These are phyloP conservation scores for Pachyramphus minor DNA, from an alignment of 2,113 vertebrate genomes.

Conservation along the genomic window DNA sequence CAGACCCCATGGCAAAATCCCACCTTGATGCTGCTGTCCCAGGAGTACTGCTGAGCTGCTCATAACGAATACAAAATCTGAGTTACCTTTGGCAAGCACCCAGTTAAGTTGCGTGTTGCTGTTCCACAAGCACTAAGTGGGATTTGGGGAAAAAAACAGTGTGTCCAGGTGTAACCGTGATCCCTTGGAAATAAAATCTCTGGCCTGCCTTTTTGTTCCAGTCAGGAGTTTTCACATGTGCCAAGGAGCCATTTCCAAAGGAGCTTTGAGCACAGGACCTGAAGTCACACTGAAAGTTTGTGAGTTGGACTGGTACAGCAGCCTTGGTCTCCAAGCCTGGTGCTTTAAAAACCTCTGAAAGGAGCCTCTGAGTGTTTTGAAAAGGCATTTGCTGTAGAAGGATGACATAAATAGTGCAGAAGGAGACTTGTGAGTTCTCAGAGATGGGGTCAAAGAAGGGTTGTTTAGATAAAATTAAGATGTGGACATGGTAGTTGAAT, in stretches of 20 bases:
- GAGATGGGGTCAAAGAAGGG: neutral
- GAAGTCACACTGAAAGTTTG: neutral
- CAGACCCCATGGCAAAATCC: neutral
- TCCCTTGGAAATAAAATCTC: neutral
- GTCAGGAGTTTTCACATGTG: neutral
- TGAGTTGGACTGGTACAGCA: neutral
- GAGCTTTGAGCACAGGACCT: neutral
- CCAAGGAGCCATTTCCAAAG: neutral
- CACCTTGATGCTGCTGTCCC: neutral
- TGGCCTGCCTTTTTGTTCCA: neutral
- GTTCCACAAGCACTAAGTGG: neutral
- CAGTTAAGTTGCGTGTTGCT: neutral
- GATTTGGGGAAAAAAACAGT: neutral
- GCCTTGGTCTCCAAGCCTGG: neutral
- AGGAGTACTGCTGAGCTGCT: neutral
- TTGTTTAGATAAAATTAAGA: neutral
- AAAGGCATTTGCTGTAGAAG: neutral
- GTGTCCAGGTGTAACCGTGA: slow-evolving; percentile 17
- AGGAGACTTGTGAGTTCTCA: neutral
- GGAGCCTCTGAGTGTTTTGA: neutral
- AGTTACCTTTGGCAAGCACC: neutral
- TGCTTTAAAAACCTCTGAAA: neutral
- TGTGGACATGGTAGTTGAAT: neutral
- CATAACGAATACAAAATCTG: neutral
- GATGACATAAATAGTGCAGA: neutral